These are phyloP conservation scores for Cerceris ruficornis DNA, from an alignment of 2,888 invertebrate species.

Conservation along the genomic window DNA sequence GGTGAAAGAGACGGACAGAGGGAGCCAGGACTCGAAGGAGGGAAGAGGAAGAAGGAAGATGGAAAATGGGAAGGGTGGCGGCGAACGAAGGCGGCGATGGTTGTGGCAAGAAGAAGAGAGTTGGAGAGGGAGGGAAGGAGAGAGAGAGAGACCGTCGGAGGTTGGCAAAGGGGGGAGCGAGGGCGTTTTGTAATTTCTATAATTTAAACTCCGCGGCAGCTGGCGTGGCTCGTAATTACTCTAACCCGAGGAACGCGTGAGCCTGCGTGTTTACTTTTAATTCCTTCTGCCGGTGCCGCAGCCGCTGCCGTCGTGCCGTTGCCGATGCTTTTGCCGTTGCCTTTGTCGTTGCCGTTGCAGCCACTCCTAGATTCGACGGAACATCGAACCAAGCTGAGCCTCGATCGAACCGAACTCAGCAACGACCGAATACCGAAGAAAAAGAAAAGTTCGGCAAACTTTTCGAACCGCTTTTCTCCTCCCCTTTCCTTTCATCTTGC, in stretches of 20 bases:
- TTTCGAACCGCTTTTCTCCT: constrained; percentile 38
- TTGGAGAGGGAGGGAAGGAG: constrained; percentile 5
- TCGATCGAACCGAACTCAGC: constrained; percentile 42
- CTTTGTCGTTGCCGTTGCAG: constrained; percentile 43
- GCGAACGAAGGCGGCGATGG: no score
- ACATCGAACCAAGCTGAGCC: constrained; percentile 66
- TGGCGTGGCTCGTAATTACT: constrained; percentile 81
- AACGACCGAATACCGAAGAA: constrained; percentile 46
- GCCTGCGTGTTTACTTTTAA: constrained; percentile 78
- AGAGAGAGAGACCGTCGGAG: background rate
- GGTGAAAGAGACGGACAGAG: background rate
- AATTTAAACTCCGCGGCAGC: constrained; percentile 81
- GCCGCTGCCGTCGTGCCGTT: constrained; percentile 26
- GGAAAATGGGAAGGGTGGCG: no score
- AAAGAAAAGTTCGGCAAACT: constrained; percentile 52
- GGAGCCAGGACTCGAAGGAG: background rate
- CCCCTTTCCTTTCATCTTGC: constrained; percentile 16
- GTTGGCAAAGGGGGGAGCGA: constrained; percentile 58
- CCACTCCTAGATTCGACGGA: constrained; percentile 69
- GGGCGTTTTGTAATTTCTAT: constrained; percentile 81
- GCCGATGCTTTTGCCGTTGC: constrained; percentile 34
- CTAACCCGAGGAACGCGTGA: constrained; percentile 80
- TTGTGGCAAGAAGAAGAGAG: background rate
- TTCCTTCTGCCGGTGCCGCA: constrained; percentile 64
- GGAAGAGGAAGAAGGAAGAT: background rate